Evolutionary conservation across 1,140 invertebrate genomes (phyloP), one percentile per base, ranked within the genome.

Genomic region (Drosophila eugracilis): DNA sequence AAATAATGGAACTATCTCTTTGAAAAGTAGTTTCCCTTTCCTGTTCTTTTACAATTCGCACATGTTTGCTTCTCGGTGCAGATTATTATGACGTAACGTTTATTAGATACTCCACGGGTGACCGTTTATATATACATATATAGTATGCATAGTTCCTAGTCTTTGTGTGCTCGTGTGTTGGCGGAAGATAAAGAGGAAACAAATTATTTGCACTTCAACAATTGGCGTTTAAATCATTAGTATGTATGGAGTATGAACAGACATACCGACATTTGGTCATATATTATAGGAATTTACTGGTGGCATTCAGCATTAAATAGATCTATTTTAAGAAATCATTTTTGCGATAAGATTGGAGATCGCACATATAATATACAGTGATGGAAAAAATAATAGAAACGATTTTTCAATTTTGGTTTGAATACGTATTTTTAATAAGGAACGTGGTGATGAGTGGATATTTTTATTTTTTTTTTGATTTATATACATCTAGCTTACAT

Each of bases 131-230:
- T 19, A 53, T 24, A 36, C 22, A 36, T 55, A 21, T 19, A 53
- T 24, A 36, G 54, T 55, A 58, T 36, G 57, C 19, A 9, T 28
- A 22, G 55, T 53, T 54, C 48, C 55, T 37, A 55, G 55, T 59
- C 49, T 59, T 52, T 52, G 55, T 42, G 24, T 21, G 41, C 39
- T 65, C 28, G 55, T 55, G 48, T 30, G 55, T 9, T 28, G 30
- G 57, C 14, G 60, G 57, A 59, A 65, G 60, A 62, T 65, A 65
- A 65, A 65, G 60, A 62, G 57, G 60, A 65, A 65, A 62, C 60
- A 45, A 63, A 63, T 63, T 63, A 24, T 63, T 63, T 63, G 59
- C 54, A 65, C 60, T 65, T 45, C 60, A 65, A 37, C 57, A 65
- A 65, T 65, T 65, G 60, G 57, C 60, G 24, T 62, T 39, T 62